Evolutionary conservation across 2,113 vertebrate genomes (phyloP), one percentile per base, ranked within the genome.

Genomic region (Choloepus hoffmanni): DNA sequence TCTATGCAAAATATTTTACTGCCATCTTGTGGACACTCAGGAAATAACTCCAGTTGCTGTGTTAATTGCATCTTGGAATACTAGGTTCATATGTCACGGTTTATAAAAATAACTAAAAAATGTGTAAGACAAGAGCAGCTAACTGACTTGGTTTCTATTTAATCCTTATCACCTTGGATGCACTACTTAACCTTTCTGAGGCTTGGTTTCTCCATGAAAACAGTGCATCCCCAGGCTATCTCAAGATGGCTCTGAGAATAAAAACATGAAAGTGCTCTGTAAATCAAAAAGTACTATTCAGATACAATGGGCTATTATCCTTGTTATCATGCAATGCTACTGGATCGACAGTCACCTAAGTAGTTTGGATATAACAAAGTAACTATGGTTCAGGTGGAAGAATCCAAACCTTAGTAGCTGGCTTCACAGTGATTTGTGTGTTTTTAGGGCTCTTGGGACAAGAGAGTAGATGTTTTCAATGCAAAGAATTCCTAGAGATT

Each of bases 1-100:
- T 70, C 24, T 33, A 7, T 55, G 73, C 16, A 90, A 88, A 73
- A 95, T 72, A 45, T 83, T 97, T 65, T 95, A 79, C 9, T 94
- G 98, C 98, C 98, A 97, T 77, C 98, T 97, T 90, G 97, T 98
- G 98, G 98, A 74, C 0, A 0, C 1, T 30, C 2, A 5, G 21
- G 15, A 96, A 96, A 98, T 78, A 79, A 74, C 30, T 7, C 40
- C 30, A n/a, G 30, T 4, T 0, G 0, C 16, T 53, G 36, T 21
- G 1, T n/a, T 19, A 82, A 50, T 7, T 50, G 2, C 19, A 36
- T 53, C 83, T 72, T 65, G 19, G 50, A 58, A 13, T 62, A 53
- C 16, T 12, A 77, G 24, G 21, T 50, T 90, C 62, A 4, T 6
- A 23, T 28, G 45, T 1, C 13, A 76, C 13, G 85, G 45, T 60